A percentile compares a stretch with the other conserved stretches of the same genome.
These are phyloP conservation scores for Atlantisia rogersi DNA, from an alignment of 2,113 vertebrate species.

Conservation along the genomic window DNA sequence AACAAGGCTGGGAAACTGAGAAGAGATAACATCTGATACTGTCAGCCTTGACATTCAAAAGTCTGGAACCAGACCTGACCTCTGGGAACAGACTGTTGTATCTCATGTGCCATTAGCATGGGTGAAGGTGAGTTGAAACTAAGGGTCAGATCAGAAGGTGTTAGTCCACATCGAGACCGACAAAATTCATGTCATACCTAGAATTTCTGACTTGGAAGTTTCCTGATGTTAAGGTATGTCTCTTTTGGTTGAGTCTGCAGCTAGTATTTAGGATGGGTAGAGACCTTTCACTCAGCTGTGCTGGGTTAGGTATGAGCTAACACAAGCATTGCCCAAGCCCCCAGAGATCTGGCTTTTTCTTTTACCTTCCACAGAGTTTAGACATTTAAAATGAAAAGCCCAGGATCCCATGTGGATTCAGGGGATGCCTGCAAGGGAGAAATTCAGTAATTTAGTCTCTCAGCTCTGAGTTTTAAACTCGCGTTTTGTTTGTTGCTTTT, in stretches of 20 bases:
- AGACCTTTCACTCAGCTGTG: neutral
- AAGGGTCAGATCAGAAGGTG: neutral
- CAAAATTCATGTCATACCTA: neutral
- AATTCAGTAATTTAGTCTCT: neutral
- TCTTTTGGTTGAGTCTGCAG: neutral
- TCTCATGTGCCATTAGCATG: neutral
- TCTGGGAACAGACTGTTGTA: neutral
- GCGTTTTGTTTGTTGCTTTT: neutral
- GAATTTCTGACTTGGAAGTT: neutral
- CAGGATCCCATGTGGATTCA: neutral
- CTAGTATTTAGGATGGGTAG: neutral
- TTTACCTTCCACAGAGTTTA: neutral
- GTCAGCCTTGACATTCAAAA: neutral
- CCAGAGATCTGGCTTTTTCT: neutral
- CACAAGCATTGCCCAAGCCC: neutral
- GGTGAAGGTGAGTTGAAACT: neutral
- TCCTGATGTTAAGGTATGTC: neutral
- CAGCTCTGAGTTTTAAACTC: neutral
- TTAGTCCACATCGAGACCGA: neutral
- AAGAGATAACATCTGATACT: neutral
- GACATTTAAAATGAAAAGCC: neutral
- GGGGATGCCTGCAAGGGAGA: neutral
- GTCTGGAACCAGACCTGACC: neutral
- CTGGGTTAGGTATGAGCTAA: neutral
- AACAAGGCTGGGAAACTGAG: neutral